These are phyloP conservation scores for Phalloptychus januarius DNA, from an alignment of 2,797 vertebrate species.

Conservation along the genomic window DNA sequence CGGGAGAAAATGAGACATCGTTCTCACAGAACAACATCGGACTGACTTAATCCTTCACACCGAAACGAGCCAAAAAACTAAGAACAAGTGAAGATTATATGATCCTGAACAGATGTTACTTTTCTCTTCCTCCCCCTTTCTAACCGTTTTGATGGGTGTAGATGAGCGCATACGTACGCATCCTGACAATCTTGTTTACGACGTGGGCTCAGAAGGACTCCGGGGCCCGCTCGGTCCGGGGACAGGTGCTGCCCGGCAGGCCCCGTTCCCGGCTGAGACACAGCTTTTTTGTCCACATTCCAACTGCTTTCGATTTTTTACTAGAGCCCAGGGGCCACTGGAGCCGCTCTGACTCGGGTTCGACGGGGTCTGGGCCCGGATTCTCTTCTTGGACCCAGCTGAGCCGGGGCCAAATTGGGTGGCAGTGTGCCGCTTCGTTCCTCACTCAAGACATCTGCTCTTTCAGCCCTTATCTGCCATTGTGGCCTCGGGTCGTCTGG, in stretches of 20 bases:
- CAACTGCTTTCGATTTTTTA: constrained; percentile 65
- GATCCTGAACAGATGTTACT: constrained; percentile 52
- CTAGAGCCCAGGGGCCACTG: constrained; percentile 55
- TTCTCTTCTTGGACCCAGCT: constrained; percentile 52
- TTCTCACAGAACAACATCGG: constrained; percentile 7
- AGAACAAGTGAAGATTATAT: constrained; percentile 33
- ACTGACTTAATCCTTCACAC: constrained; percentile 35
- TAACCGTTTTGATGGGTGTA: constrained; percentile 40
- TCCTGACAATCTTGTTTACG: constrained; percentile 55
- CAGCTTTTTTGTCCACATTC: constrained; percentile 51
- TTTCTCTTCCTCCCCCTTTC: constrained; percentile 6
- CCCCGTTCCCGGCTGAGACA: constrained; percentile 47
- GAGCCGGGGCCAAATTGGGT: constrained; percentile 30
- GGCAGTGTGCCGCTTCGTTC: constrained; percentile 31
- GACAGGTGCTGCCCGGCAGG: constrained; percentile 57
- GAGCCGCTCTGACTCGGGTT: constrained; percentile 50
- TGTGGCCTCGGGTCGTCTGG: constrained; percentile 39
- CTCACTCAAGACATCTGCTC: constrained; percentile 58
- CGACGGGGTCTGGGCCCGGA: constrained; percentile 51
- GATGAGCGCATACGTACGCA: constrained; percentile 12
- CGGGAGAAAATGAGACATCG: constrained; percentile 13
- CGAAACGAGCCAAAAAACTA: constrained; percentile 32
- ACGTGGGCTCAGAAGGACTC: constrained; percentile 29
- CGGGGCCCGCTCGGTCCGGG: constrained; percentile 28
- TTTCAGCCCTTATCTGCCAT: constrained; percentile 61